phyloP scores from a whole-genome alignment of 2,797 vertebrate genomes.

The Phaenicophaeus curvirostris region DNA sequence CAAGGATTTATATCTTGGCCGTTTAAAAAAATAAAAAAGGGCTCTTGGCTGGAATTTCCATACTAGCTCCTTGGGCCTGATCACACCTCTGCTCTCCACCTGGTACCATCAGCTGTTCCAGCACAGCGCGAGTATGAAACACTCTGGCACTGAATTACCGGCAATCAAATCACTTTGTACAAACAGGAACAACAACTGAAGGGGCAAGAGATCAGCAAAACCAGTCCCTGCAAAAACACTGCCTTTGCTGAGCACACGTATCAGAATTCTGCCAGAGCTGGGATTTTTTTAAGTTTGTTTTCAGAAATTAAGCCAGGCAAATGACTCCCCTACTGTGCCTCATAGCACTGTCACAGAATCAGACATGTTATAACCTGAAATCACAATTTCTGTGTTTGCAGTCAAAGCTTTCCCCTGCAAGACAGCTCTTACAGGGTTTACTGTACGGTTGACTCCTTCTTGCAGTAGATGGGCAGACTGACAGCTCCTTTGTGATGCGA shows the following conservation, averaged over 20 bases:
- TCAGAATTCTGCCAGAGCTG: neutral
- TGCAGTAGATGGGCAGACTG: neutral
- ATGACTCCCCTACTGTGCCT: neutral
- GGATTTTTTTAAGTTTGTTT: neutral
- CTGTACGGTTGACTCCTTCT: neutral
- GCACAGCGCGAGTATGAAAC: neutral
- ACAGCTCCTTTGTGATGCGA: neutral
- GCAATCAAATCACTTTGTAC: rapidly evolving
- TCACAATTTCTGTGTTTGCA: neutral
- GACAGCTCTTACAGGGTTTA: neutral
- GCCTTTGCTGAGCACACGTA: neutral
- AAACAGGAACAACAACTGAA: neutral
- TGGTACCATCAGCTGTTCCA: neutral
- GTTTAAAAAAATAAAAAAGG: neutral
- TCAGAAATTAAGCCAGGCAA: neutral
- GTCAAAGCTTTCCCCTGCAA: neutral
- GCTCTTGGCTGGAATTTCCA: neutral
- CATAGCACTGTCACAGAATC: neutral
- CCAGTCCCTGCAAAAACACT: neutral
- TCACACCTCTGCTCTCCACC: neutral
- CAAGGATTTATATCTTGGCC: neutral
- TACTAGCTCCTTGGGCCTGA: neutral
- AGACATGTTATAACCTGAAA: neutral
- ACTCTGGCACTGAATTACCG: neutral
- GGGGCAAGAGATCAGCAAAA: neutral